Percentiles rank a stretch among this genome's conserved stretches.
Evolutionary conservation across 2,797 vertebrate species (phyloP).

Genomic region (Acridotheres tristis): DNA sequence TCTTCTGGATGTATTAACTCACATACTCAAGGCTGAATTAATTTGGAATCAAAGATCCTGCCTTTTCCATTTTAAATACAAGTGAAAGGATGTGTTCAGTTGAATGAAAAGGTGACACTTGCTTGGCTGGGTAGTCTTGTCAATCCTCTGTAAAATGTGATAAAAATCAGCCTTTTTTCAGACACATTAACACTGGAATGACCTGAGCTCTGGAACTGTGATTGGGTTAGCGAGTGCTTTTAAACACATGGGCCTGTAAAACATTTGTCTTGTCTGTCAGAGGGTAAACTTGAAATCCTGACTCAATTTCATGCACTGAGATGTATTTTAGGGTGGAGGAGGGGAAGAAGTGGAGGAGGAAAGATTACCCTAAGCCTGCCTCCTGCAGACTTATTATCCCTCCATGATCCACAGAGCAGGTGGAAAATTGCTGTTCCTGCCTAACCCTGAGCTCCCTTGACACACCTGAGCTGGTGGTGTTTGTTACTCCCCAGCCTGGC

Average conservation of each 20-base stretch:
- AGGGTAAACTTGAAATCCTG: conserved; percentile 9
- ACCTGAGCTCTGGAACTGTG: neutral
- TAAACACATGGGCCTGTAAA: neutral
- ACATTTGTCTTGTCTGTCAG: neutral
- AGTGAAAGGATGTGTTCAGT: neutral
- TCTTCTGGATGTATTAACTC: neutral
- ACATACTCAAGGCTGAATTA: neutral
- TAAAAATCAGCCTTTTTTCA: neutral
- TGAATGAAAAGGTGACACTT: neutral
- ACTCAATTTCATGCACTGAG: neutral
- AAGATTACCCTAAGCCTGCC: neutral
- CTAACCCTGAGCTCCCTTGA: accelerated
- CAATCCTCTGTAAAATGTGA: neutral
- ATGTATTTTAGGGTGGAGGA: neutral
- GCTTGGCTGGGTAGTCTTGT: neutral
- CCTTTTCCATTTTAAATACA: neutral
- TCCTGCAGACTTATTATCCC: neutral
- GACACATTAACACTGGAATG: neutral
- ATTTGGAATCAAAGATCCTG: neutral
- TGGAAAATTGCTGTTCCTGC: neutral
- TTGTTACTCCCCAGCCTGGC: neutral
- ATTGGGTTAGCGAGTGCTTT: neutral
- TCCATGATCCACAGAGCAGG: neutral
- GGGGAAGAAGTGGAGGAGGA: neutral
- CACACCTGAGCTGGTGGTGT: neutral